Base-by-base conservation (phyloP, 1,140 invertebrate genomes). In the Laupala kohalensis region DNA sequence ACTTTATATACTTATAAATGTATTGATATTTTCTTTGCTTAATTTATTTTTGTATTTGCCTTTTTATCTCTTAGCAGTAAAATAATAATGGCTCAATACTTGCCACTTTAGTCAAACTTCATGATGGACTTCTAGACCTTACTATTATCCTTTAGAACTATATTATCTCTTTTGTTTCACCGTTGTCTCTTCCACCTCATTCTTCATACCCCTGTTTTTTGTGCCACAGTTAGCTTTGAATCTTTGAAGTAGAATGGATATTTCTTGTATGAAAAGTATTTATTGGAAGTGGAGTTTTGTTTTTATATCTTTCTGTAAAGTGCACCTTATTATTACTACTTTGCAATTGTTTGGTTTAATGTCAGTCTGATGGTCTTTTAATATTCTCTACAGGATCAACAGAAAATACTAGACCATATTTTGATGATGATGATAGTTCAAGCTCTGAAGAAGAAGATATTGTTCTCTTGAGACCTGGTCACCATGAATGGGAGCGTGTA, bases 401-500 rank as follows among this genome's bases (percentile, higher is more conserved):
- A 5, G 68, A 71, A 15, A 69, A 70, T 0, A 66, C 71, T 37
- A 25, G 30, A 66, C 74, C 74, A 37, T 75, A 73, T 69, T 75
- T 71, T 72, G 74, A 75, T 69, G 63, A 71, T n/a, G 71, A 71
- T 67, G 71, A 71, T 62, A 69, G 73, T 23, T 69, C 63, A 5
- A 24, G 27, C 24, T 53, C 27, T 30, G 71, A 65, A 65, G 72
- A 73, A 68, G 74, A 75, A 29, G 72, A 73, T 64, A 73, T 75
- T 25, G 65, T 73, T 30, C 25, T 74, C 67, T 53, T 74, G n/a
- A 29, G 53, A 30, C 69, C 69, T 1, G 29, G 19, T 23, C 37
- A 70, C 24, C 53, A 23, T 12, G 25, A 64, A n/a, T 25, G 53
- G 69, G 69, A 70, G n/a, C 9, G n/a, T 69, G 23, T 53, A 4